Base-by-base conservation (phyloP, 2,888 invertebrate species). In the Watsonalla cultraria region DNA sequence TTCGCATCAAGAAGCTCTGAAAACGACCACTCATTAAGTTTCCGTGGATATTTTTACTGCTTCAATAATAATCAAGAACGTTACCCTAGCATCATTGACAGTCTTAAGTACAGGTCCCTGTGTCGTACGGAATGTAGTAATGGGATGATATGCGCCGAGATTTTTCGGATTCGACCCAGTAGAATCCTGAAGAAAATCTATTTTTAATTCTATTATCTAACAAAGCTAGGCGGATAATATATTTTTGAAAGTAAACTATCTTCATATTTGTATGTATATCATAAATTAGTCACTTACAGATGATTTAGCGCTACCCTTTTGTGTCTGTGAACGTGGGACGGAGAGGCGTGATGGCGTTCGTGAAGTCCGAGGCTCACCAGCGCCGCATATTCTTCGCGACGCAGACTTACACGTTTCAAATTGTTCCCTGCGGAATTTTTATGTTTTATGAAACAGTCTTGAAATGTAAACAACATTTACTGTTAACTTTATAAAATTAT, bases 51-150 rank as follows among this genome's bases (percentile, higher is more conserved):
- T 37, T 37, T 37, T 37, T 5, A 11, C 42, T 42, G 5, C 14
- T 50, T 34, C 39, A 37, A 42, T 46, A 35, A 49, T 46, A 13
- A 13, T 37, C 33, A 39, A 58, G 63, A 24, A 11, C 1, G 8
- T 68, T 65, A 86, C 89, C 68, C 74, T 80, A 15, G 85, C 86
- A 60, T 88, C 89, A 58, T 76, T 74, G 14, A 86, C 76, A 42
- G 74, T 82, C 73, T 76, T 84, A 46, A 84, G 80, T 0, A 78
- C 58, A 34, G 82, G 83, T 33, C 74, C 74, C 65, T 83, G 82
- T 42, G 78, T 75, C 37, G 82, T 74, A n/a, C 79, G 70, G 56
- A 79, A 83, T 13, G 80, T 75, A 37, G 83, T 74, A 37, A 80
- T 61, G n/a, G 70, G 69, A 53, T 62, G 58, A 51, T 64, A 68